Evolutionary conservation across 2,888 invertebrate species (phyloP).

Genomic region (Heliconius erato): DNA sequence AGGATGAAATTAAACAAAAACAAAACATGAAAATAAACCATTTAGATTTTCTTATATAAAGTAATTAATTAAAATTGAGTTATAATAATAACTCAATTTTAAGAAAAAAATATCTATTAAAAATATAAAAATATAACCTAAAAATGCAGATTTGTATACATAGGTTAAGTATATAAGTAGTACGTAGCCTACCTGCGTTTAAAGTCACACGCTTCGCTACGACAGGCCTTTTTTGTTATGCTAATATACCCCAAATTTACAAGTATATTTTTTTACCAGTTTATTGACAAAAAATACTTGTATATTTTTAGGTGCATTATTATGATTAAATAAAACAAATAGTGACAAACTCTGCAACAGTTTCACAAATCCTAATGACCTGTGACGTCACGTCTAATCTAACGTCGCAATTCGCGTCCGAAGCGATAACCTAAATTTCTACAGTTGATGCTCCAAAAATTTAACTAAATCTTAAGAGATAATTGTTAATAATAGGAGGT

Average conservation of each 20-base stretch:
- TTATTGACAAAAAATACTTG: background rate
- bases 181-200: too few relatives aligned
- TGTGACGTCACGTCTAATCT: slow-evolving; percentile 72
- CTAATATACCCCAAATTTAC: background rate
- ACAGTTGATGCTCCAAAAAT: slow-evolving; percentile 67
- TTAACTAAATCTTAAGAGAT: slow-evolving; percentile 46
- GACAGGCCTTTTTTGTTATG: background rate
- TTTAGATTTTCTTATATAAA: background rate
- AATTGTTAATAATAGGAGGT: background rate
- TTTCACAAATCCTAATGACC: slow-evolving; percentile 52
- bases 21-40: background rate
- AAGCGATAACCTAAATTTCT: slow-evolving; percentile 78
- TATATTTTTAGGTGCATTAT: background rate
- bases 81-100: too few relatives aligned
- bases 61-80: too few relatives aligned
- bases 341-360: slow-evolving; percentile 53
- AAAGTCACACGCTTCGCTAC: too few relatives aligned
- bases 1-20: too few relatives aligned
- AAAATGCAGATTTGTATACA: too few relatives aligned
- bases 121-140: too few relatives aligned
- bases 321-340: slow-evolving; percentile 17
- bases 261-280: background rate
- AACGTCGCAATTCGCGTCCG: slow-evolving; percentile 72
- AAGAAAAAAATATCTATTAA: too few relatives aligned
- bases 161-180: too few relatives aligned